Conservation (phyloP, 2,888 invertebrate genomes). For the Rhopalosiphum nymphaeae region DNA sequence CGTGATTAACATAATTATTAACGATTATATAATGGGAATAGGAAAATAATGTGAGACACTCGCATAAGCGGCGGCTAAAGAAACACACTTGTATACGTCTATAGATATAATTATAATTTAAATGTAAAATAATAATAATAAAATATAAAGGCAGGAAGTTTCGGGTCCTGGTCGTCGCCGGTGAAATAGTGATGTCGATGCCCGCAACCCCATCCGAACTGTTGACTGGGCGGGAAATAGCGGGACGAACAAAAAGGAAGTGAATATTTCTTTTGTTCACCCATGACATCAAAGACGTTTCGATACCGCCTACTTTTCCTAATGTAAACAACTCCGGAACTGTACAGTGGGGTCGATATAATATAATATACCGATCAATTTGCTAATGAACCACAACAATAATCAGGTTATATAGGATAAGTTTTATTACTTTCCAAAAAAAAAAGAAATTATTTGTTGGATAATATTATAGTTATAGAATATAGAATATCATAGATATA, state of each 20-base stretch:
- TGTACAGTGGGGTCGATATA: background rate
- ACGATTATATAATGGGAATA: conserved; percentile 46
- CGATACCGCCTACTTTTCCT: conserved; percentile 42
- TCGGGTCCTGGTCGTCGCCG: conserved; percentile 29
- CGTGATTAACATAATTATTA: conserved; percentile 59
- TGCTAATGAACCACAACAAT: conserved; percentile 41
- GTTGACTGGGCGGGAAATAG: too few species aligned
- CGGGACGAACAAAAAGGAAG: conserved; percentile 37
- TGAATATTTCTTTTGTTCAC: conserved; percentile 54
- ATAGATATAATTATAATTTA: conserved; percentile 32
- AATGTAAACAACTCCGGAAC: conserved; percentile 22
- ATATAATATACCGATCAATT: conserved; percentile 36
- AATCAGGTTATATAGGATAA: background rate
- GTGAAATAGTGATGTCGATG: conserved; percentile 17
- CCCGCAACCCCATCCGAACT: background rate
- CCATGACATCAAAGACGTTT: conserved; percentile 52
- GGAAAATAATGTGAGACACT: conserved; percentile 12
- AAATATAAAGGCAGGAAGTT: conserved; percentile 52
- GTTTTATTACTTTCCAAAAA: background rate
- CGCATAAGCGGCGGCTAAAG: background rate
- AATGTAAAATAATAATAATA: conserved; percentile 24
- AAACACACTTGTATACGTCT: conserved; percentile 10
- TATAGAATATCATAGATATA: background rate
- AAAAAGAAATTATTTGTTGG: background rate
- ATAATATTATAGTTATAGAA: background rate